Evolutionary conservation across 2,888 invertebrate species (phyloP).

Genomic region (Orchestes rusci): DNA sequence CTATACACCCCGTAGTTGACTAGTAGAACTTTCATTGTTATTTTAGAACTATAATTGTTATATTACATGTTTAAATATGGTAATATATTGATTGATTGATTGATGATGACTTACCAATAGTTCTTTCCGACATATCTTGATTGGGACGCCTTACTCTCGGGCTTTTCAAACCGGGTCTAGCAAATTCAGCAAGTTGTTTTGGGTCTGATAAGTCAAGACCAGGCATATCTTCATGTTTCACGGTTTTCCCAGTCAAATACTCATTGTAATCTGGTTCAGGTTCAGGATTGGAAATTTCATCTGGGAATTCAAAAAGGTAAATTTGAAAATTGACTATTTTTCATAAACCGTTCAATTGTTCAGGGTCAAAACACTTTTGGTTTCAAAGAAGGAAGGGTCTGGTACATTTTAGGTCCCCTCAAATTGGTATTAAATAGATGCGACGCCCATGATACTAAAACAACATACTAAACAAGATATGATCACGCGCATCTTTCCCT

Average conservation of each 20-base stretch:
- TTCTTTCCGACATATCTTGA: constrained; percentile 53
- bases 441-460: no score
- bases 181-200: constrained; percentile 89
- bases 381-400: no score
- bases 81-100: no score
- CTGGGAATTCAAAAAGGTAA: constrained; percentile 46
- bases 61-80: no score
- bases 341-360: background rate
- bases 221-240: constrained; percentile 60
- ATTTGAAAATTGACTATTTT: background rate
- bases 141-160: constrained; percentile 60
- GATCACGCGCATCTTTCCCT: no score
- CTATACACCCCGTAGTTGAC: no score
- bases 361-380: no score
- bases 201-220: constrained; percentile 88
- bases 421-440: no score
- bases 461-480: no score
- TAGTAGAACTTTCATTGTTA: no score
- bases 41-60: no score
- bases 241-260: constrained; percentile 85
- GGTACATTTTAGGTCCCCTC: no score
- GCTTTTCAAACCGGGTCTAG: constrained; percentile 72
- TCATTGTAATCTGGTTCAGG: constrained; percentile 88
- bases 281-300: constrained; percentile 80
- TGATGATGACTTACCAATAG: constrained; percentile 57